Conservation (phyloP, 2,797 vertebrate genomes). For the Diplodus sargus region DNA sequence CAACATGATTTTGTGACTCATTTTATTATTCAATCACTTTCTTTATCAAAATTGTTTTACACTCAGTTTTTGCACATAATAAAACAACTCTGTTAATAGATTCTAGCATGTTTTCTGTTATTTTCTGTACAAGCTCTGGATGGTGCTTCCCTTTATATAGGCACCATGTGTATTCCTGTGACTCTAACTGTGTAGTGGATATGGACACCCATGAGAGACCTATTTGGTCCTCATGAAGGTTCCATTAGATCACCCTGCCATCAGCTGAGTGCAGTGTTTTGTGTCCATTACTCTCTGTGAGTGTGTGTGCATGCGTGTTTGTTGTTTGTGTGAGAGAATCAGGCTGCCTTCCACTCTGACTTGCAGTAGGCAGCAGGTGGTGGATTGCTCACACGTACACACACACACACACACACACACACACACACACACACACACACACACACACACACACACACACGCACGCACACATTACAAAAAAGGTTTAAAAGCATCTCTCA, state of each 20-base stretch:
- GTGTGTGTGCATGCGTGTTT: conserved; percentile 26
- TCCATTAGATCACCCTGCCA: conserved; percentile 54
- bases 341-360: conserved; percentile 40
- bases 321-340: conserved; percentile 32
- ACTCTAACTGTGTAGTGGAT: conserved; percentile 27
- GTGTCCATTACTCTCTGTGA: conserved; percentile 46
- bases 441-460: background rate
- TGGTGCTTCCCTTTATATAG: background rate
- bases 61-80: background rate
- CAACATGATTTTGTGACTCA: background rate
- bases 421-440: conserved; percentile 6
- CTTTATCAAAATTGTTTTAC: background rate
- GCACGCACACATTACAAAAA: conserved; percentile 6
- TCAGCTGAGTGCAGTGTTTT: conserved; percentile 50
- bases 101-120: background rate
- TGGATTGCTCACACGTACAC: conserved; percentile 26
- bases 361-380: conserved; percentile 55
- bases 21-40: background rate
- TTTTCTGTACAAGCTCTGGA: background rate
- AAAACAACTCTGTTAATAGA: background rate
- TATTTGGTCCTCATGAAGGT: conserved; percentile 48
- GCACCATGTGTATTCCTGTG: conserved; percentile 2
- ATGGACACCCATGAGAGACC: conserved; percentile 37
- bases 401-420: background rate
- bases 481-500: conserved; percentile 22